Conservation (phyloP, 2,797 vertebrate species). For the Smutsia temminckii region DNA sequence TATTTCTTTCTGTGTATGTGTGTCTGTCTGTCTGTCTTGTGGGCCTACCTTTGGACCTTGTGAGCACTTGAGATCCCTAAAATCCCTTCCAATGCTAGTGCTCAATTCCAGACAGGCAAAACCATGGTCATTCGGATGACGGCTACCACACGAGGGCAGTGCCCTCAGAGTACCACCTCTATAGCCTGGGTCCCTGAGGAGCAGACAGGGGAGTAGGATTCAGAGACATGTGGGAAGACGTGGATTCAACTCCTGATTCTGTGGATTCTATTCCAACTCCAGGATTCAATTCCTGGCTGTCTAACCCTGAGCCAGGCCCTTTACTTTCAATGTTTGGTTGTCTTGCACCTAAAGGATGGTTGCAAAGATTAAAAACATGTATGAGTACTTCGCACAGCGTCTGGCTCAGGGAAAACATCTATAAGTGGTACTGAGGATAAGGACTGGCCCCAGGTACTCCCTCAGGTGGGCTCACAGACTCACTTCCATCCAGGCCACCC, state of each 20-base stretch:
- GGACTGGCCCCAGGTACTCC: neutral
- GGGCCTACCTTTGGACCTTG: neutral
- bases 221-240: neutral
- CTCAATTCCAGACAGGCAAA: neutral
- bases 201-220: neutral
- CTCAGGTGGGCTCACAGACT: neutral
- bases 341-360: neutral
- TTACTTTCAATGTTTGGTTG: neutral
- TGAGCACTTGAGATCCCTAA: neutral
- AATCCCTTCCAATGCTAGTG: neutral
- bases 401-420: neutral
- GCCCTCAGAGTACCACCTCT: neutral
- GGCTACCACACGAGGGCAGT: rapidly evolving
- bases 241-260: neutral
- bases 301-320: neutral
- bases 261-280: neutral
- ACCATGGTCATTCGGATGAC: neutral
- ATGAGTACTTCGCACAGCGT: neutral
- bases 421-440: neutral
- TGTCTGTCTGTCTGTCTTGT: neutral
- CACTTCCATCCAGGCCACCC: neutral
- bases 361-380: neutral
- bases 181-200: neutral
- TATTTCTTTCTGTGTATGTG: neutral
- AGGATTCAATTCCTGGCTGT: neutral